Evolutionary conservation across 2,888 invertebrate species (phyloP).

Genomic region (Plagodis pulveraria): DNA sequence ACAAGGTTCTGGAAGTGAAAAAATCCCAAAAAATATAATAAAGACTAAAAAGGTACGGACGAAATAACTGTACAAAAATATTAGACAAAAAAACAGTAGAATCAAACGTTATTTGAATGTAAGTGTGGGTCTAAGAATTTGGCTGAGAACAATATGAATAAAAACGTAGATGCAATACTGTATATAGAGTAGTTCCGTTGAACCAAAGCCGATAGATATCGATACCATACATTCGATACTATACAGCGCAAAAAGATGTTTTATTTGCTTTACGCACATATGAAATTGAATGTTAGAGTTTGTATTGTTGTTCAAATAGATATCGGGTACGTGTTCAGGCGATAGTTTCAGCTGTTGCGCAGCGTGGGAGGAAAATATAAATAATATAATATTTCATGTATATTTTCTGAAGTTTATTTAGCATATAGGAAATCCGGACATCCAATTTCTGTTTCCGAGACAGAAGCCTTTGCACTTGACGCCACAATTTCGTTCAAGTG

Average conservation of each 20-base stretch:
- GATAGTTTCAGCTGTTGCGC: slow-evolving; percentile 29
- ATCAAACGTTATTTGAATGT: too few species aligned
- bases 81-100: too few species aligned
- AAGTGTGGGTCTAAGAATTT: too few species aligned
- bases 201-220: slow-evolving; percentile 4
- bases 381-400: slow-evolving; percentile 8
- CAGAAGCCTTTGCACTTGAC: too few species aligned
- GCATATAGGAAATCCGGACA: slow-evolving; percentile 7
- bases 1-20: too few species aligned
- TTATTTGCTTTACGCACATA: slow-evolving; percentile 34
- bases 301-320: slow-evolving; percentile 36
- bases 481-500: too few species aligned
- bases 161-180: slow-evolving; percentile 1
- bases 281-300: slow-evolving; percentile 34
- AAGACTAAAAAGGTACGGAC: too few species aligned
- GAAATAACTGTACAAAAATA: too few species aligned
- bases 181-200: not conserved
- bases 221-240: slow-evolving; percentile 8
- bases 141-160: too few species aligned
- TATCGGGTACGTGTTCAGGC: slow-evolving; percentile 32
- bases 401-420: slow-evolving; percentile 8
- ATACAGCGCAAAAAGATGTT: slow-evolving; percentile 27
- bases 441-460: slow-evolving; percentile 9
- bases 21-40: too few species aligned
- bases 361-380: slow-evolving; percentile 16